Conservation (phyloP, 2,113 vertebrate species). For the Typhlomys cinereus region DNA sequence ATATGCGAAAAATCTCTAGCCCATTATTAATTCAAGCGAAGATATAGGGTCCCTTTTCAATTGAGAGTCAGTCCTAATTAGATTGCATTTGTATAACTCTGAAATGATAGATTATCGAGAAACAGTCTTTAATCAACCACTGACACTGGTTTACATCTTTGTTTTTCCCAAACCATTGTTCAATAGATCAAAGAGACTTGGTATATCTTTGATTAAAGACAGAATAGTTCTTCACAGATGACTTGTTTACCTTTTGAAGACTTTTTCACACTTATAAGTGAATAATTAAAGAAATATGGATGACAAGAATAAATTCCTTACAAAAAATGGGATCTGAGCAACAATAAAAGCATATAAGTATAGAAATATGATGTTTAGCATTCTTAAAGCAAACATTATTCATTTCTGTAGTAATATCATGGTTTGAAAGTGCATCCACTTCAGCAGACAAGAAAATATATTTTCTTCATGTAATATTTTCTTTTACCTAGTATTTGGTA, state of each 20-base stretch:
- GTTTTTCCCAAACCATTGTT: conserved; percentile 66
- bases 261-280: conserved; percentile 62
- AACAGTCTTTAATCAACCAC: conserved; percentile 28
- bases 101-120: conserved; percentile 41
- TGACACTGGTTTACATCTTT: conserved; percentile 40
- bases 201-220: conserved; percentile 70
- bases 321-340: conserved; percentile 58
- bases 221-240: conserved; percentile 68
- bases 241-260: conserved; percentile 63
- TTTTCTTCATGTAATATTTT: background rate
- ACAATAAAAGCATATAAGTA: conserved; percentile 63
- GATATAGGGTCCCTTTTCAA: background rate
- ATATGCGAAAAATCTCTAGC: background rate
- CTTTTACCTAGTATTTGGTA: background rate
- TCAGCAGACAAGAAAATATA: background rate
- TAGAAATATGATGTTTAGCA: background rate
- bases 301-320: conserved; percentile 71
- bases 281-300: conserved; percentile 71
- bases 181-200: conserved; percentile 72
- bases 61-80: conserved; percentile 49
- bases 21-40: background rate
- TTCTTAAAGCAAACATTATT: conserved; percentile 28
- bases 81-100: conserved; percentile 32
- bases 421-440: background rate
- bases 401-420: background rate